phyloP scores from a whole-genome alignment of 1,140 invertebrate genomes.

The Vanessa tameamea region DNA sequence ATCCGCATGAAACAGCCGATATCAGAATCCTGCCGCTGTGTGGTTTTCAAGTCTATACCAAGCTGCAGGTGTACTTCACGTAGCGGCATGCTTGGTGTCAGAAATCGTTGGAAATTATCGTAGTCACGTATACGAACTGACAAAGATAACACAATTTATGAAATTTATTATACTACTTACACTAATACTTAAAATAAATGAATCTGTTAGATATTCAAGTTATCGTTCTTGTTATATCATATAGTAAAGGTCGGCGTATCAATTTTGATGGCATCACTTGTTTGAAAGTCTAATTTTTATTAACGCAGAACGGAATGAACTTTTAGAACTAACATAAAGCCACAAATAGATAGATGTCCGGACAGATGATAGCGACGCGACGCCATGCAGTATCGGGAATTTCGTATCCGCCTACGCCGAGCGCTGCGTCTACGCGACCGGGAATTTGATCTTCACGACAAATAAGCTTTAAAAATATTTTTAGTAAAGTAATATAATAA shows the following conservation, averaged over 20 bases:
- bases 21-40: constrained; percentile 58
- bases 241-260: neutral
- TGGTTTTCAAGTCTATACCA: constrained; percentile 46
- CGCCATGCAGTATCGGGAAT: constrained; percentile 66
- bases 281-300: neutral
- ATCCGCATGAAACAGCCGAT: constrained; percentile 58
- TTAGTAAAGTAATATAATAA: neutral
- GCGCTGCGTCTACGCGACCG: constrained; percentile 47
- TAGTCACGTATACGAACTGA: constrained; percentile 48
- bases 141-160: neutral
- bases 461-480: constrained; percentile 49
- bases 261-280: neutral
- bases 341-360: constrained; percentile 62
- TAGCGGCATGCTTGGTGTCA: constrained; percentile 55
- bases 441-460: constrained; percentile 65
- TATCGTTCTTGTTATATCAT: constrained; percentile 9
- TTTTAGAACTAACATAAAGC: constrained; percentile 55
- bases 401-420: constrained; percentile 51
- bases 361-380: constrained; percentile 54
- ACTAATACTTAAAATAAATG: neutral
- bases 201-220: neutral
- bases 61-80: constrained; percentile 53
- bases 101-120: constrained; percentile 54
- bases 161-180: neutral
- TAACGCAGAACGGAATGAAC: neutral